A percentile compares a stretch with the other conserved stretches of the same genome.
phyloP scores from a whole-genome alignment of 2,888 invertebrate genomes.

The Argyra leucocephala region DNA sequence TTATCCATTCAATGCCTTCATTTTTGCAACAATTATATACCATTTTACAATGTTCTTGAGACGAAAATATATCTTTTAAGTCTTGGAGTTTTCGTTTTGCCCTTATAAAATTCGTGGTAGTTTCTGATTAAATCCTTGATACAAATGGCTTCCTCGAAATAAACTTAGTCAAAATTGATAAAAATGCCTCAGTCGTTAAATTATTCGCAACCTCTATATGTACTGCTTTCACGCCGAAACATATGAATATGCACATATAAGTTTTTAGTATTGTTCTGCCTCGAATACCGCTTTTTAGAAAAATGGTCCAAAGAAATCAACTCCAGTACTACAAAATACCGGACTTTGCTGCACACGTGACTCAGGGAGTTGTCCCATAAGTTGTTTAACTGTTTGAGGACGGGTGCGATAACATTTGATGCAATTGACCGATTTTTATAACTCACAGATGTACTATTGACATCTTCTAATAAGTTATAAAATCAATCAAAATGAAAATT shows the following conservation, averaged over 20 bases:
- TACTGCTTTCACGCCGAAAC: neutral
- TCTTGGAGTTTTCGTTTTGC: neutral
- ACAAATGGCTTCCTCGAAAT: neutral
- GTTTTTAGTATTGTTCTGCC: too few relatives aligned
- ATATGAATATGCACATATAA: neutral
- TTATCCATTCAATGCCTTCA: neutral
- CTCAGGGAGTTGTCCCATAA: too few relatives aligned
- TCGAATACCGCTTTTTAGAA: too few relatives aligned
- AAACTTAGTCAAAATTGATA: constrained; percentile 7
- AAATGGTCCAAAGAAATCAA: too few relatives aligned
- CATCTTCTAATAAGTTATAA: too few relatives aligned
- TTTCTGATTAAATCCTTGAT: neutral
- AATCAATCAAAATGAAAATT: too few relatives aligned
- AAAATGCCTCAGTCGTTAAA: constrained; percentile 9
- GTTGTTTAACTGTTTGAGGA: too few relatives aligned
- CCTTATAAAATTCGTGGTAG: constrained; percentile 3
- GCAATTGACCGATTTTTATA: too few relatives aligned
- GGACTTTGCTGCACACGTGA: too few relatives aligned
- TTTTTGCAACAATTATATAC: neutral
- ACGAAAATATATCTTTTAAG: neutral
- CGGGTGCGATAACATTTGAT: too few relatives aligned
- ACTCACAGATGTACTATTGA: too few relatives aligned
- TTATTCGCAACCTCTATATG: neutral
- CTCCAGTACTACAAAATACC: too few relatives aligned
- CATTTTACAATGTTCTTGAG: neutral